These are phyloP conservation scores for Leptinotarsa haldemani DNA, from an alignment of 2,888 invertebrate genomes.

Conservation along the genomic window DNA sequence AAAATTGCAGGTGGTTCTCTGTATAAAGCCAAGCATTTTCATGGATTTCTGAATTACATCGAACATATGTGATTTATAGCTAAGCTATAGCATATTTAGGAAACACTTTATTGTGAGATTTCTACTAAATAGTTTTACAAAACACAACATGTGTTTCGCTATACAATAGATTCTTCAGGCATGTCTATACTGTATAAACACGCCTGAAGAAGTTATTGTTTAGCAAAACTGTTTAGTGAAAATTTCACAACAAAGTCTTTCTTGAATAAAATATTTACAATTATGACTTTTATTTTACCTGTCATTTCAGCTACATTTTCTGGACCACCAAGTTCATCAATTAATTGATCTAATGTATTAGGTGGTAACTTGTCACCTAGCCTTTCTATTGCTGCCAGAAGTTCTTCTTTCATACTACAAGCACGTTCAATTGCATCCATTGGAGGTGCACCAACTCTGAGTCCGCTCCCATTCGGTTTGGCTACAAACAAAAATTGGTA, in stretches of 20 bases:
- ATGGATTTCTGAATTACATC: too few species aligned
- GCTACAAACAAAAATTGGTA: conserved; percentile 41
- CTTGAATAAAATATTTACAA: neutral
- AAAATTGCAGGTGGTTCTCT: too few species aligned
- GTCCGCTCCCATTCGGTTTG: conserved; percentile 61
- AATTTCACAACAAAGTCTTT: too few species aligned
- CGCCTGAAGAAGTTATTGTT: too few species aligned
- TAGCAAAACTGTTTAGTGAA: too few species aligned
- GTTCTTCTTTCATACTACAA: conserved; percentile 92
- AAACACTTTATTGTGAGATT: too few species aligned
- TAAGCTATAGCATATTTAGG: too few species aligned
- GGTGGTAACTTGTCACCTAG: conserved; percentile 88
- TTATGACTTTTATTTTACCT: conserved; percentile 67
- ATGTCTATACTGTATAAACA: neutral
- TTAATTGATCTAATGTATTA: conserved; percentile 97
- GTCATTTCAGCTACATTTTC: conserved; percentile 99
- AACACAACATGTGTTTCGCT: neutral
- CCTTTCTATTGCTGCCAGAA: conserved; percentile 85
- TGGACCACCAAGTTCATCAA: conserved; percentile 97
- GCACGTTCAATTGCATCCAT: conserved; percentile 90
- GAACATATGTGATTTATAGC: too few species aligned
- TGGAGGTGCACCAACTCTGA: conserved; percentile 73
- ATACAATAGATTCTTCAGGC: neutral
- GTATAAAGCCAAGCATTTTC: too few species aligned
- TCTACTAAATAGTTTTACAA: too few species aligned